Evolutionary conservation across 1,140 invertebrate genomes (phyloP), one percentile per base, ranked within the genome.

Genomic region (Brevipalpus yothersi): DNA sequence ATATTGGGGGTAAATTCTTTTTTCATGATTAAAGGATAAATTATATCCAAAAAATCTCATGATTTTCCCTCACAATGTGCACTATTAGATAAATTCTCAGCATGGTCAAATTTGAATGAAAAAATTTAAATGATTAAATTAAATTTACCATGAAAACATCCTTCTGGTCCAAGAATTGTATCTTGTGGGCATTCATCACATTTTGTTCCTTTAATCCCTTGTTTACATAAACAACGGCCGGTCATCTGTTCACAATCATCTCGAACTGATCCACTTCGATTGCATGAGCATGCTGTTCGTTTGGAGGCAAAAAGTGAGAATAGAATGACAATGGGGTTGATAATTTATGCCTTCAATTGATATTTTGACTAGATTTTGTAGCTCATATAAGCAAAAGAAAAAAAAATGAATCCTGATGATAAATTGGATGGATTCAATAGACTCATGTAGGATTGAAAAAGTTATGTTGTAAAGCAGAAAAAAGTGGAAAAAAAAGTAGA

Each of bases 171-270:
- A 23, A 88, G 73, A 58, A 82, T 73, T 60, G 80, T 76, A 62
- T 82, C 80, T 64, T 81, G 80, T 2, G 78, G 78, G 68, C 88
- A 93, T 40, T 80, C 77, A 49, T 86, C 85, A 71, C 84, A 86
- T 66, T 85, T 84, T 63, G 81, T 78, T 13, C 84, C 83, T 42
- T 76, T 73, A n/a, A 82, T 79, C 13, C 78, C 77, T 2, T 77
- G 73, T 67, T 82, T 83, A 70, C 84, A 87, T 23, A 84, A 79
- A 60, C 62, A 63, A 41, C 41, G 42, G 23, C 61, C 84, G 1
- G 78, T 83, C 78, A 83, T 84, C 70, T 86, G 83, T 63, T 86
- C 82, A 70, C 84, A 87, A 69, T 87, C 83, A 59, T 82, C 79
- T 56, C 83, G 72, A 0, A 79, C 76, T 0, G 83, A 82, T 1